These are phyloP conservation scores for Paraplagusia blochii DNA, from an alignment of 2,113 vertebrate species.

Conservation along the genomic window DNA sequence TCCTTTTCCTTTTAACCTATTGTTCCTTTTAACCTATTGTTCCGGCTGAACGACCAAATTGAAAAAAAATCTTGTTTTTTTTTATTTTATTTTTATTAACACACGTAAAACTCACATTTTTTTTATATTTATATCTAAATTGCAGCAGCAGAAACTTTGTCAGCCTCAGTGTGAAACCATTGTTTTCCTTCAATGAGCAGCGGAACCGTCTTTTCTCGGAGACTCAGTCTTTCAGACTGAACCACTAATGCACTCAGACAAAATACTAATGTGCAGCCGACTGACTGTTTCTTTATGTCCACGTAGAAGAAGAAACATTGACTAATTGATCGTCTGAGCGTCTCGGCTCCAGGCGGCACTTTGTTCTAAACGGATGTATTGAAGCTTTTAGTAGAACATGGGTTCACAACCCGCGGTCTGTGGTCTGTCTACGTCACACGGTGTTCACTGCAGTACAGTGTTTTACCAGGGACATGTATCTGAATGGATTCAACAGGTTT, in stretches of 20 bases:
- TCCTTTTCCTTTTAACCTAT: too few relatives aligned
- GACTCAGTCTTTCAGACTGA: background rate
- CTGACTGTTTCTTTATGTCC: constrained; percentile 20
- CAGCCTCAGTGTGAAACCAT: too few relatives aligned
- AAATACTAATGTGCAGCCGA: constrained; percentile 25
- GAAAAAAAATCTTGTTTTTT: too few relatives aligned
- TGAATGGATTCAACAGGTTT: too few relatives aligned
- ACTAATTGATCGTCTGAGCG: constrained; percentile 44
- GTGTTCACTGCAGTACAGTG: too few relatives aligned
- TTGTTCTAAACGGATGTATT: constrained; percentile 5
- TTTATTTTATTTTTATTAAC: too few relatives aligned
- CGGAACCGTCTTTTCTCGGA: constrained; percentile 11
- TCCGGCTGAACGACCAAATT: too few relatives aligned
- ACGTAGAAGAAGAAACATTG: constrained; percentile 36
- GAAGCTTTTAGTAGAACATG: constrained; percentile 17
- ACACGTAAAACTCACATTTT: too few relatives aligned
- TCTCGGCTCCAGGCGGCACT: constrained; percentile 5
- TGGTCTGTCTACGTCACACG: too few relatives aligned
- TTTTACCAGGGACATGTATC: too few relatives aligned
- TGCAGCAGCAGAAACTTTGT: background rate
- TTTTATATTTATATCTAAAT: background rate
- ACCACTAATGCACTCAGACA: constrained; percentile 15
- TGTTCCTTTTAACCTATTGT: too few relatives aligned
- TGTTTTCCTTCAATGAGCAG: too few relatives aligned
- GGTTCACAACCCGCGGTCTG: constrained; percentile 12